These are phyloP conservation scores for Channallabes apus DNA, from an alignment of 2,797 vertebrate species.

Conservation along the genomic window DNA sequence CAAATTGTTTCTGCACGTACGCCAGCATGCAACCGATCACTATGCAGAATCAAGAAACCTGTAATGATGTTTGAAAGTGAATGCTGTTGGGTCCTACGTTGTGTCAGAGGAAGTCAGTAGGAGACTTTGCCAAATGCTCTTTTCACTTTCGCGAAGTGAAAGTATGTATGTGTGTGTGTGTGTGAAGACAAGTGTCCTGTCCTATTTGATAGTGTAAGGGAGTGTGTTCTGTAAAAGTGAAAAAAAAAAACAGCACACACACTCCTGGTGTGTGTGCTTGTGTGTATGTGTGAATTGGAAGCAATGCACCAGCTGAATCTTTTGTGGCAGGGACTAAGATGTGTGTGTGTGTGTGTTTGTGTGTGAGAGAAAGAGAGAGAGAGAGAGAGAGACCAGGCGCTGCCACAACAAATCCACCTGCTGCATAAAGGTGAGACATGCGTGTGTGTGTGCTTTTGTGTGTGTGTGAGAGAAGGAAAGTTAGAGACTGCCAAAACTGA, in stretches of 20 bases:
- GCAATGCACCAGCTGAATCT: slow-evolving; percentile 60
- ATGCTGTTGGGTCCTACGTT: slow-evolving; percentile 1
- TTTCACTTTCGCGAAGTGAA: slow-evolving; percentile 14
- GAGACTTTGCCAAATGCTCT: slow-evolving; percentile 17
- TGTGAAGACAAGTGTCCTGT: background rate
- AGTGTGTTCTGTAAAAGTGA: background rate
- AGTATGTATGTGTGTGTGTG: background rate
- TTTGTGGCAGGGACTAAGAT: slow-evolving; percentile 36
- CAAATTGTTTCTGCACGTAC: slow-evolving; percentile 42
- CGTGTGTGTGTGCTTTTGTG: background rate
- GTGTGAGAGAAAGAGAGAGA: background rate
- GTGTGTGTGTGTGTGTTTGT: background rate
- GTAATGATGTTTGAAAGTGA: background rate
- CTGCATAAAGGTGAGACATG: background rate
- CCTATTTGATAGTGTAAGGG: slow-evolving; percentile 25
- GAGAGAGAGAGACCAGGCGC: background rate
- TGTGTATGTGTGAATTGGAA: slow-evolving; percentile 49
- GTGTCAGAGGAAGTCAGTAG: background rate
- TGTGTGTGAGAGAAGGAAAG: background rate
- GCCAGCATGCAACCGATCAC: background rate
- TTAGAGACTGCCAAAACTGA: background rate
- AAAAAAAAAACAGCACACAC: background rate
- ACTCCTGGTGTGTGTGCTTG: slow-evolving; percentile 27
- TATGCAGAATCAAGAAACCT: background rate
- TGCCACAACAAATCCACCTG: background rate